These are phyloP conservation scores for Lipophrys pholis DNA, from an alignment of 2,113 vertebrate genomes.

Conservation along the genomic window DNA sequence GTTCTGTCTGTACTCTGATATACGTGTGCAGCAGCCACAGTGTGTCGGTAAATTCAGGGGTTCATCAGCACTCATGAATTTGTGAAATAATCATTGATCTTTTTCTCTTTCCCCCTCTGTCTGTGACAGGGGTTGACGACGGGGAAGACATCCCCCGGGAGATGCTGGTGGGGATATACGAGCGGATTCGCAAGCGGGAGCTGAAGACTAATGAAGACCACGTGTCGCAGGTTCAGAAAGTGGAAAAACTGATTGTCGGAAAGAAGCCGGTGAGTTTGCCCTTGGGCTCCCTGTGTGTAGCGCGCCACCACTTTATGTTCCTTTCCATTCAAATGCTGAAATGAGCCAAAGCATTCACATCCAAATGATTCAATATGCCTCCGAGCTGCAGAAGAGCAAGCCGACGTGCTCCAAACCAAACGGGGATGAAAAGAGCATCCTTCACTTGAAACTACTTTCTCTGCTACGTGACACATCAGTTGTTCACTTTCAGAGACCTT, in stretches of 20 bases:
- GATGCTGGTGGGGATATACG: slow-evolving; percentile 95
- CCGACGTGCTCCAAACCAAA: neutral
- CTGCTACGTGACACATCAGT: slow-evolving; percentile 35
- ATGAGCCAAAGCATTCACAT: slow-evolving; percentile 12
- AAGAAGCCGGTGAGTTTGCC: slow-evolving; percentile 89
- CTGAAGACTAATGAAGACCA: slow-evolving; percentile 98
- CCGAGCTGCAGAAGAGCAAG: slow-evolving; percentile 12
- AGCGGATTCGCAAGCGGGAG: slow-evolving; percentile 94
- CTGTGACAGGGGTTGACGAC: slow-evolving; percentile 91
- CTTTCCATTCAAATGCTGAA: slow-evolving; percentile 29
- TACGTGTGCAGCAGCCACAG: slow-evolving; percentile 29
- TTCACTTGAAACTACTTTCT: slow-evolving; percentile 15
- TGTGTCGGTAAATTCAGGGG: slow-evolving; percentile 25
- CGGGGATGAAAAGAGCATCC: slow-evolving; percentile 18
- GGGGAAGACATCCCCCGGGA: slow-evolving; percentile 96
- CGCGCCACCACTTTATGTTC: slow-evolving; percentile 39
- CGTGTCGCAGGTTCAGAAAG: slow-evolving; percentile 97
- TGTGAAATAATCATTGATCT: slow-evolving; percentile 39
- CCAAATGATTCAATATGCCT: slow-evolving; percentile 35
- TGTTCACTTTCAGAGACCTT: slow-evolving; percentile 46
- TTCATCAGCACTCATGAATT: slow-evolving; percentile 39
- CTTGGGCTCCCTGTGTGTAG: neutral
- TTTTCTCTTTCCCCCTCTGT: slow-evolving; percentile 25
- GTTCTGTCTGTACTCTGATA: slow-evolving; percentile 20
- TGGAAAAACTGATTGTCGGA: slow-evolving; percentile 97